Evolutionary conservation across 2,888 invertebrate species (phyloP).

Genomic region (Lumbricus terrestris): DNA sequence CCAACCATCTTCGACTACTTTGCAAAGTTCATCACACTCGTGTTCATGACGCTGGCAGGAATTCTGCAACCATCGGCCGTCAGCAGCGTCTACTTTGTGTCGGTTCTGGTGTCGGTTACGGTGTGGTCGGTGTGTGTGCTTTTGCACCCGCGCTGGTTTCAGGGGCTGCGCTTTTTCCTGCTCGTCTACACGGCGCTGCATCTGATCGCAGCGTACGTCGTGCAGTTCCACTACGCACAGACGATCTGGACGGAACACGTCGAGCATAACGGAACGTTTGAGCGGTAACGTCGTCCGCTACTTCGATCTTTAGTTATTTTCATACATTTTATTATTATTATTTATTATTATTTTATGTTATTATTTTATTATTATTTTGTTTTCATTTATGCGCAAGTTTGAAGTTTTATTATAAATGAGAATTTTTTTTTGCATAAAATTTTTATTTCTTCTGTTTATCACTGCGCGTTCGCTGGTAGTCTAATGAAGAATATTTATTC

Average conservation of each 20-base stretch:
- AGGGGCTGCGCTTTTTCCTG: conserved; percentile 58
- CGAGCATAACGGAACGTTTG: background rate
- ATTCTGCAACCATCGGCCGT: conserved; percentile 79
- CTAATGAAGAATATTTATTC: too few relatives aligned
- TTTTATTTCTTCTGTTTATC: too few relatives aligned
- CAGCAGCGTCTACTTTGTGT: conserved; percentile 81
- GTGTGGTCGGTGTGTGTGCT: conserved; percentile 64
- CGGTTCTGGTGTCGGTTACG: conserved; percentile 80
- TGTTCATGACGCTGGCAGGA: conserved; percentile 61
- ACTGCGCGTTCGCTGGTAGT: too few relatives aligned
- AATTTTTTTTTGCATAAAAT: too few relatives aligned
- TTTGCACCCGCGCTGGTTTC: conserved; percentile 77
- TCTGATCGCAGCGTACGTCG: conserved; percentile 72
- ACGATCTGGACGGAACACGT: conserved; percentile 64
- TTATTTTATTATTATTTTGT: too few relatives aligned
- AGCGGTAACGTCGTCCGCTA: background rate
- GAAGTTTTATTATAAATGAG: too few relatives aligned
- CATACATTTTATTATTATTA: too few relatives aligned
- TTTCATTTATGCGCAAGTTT: too few relatives aligned
- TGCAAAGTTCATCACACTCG: conserved; percentile 46
- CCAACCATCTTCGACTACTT: conserved; percentile 41
- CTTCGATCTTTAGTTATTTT: background rate
- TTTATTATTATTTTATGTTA: too few relatives aligned
- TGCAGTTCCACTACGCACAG: conserved; percentile 81
- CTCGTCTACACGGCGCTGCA: conserved; percentile 74